Base-by-base conservation (phyloP, 2,113 vertebrate genomes). In the Spea multiplicata region DNA sequence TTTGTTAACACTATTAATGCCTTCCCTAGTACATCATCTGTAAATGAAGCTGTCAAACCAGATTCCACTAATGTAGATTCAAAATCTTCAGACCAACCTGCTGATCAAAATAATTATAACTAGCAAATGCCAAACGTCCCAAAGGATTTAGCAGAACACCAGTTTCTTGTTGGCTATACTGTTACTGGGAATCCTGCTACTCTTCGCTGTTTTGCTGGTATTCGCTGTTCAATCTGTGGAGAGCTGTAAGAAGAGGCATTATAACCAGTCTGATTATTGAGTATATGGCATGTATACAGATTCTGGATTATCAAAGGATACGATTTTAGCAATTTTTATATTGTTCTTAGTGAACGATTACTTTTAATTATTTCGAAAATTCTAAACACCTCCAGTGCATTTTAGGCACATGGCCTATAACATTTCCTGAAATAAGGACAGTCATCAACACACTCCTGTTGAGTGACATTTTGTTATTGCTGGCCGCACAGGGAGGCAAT, bases 281-380 rank as follows among this genome's bases (percentile, higher is more conserved):
- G 98, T 99, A 85, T 97, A 98, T 0, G 97, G 97, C 53, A 99
- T 99, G 96, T 98, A 99, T 44, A 87, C 91, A 0, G 96, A 98
- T 88, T 96, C 96, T 0, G 95, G 96, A 45, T 90, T 98, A 84
- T 97, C 91, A 61, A 8, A 6, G 0, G 5, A 7, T 57, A 5
- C 53, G 71, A 57, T 14, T 72, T 75, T 0, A 0, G 17, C 47
- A 16, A 30, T 30, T 30, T 30, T 66, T 75, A 81, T 64, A 30
- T 70, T 53, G 0, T 0, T 57, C 80, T 71, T 78, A 84, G 84
- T 88, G 14, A 57, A 45, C 49, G 12, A 30, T 64, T 62, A 65
- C 44, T 73, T 79, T 73, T 46, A 64, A 8, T 47, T 52, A 44
- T 14, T 17, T 70, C n/a, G 30, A 46, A 45, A 7, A 1, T 66